Conservation (phyloP, 2,888 invertebrate genomes). For the Caenorhabditis sp. region DNA sequence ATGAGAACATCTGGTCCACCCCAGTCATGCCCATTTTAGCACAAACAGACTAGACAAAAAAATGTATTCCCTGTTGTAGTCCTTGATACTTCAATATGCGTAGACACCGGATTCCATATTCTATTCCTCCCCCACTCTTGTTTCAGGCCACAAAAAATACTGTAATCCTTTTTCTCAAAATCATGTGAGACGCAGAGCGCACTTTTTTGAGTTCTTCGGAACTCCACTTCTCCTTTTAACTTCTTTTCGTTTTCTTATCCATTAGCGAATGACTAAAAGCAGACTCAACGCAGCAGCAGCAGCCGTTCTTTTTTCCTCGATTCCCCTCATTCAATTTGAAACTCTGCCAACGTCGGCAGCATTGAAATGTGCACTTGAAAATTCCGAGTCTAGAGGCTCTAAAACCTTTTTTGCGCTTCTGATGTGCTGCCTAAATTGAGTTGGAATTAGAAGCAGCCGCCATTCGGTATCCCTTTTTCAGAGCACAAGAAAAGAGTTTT, state of each 20-base stretch:
- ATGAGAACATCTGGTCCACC: not conserved
- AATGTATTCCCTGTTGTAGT: not conserved
- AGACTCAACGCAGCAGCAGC: too few species aligned
- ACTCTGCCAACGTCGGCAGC: conserved; percentile 29
- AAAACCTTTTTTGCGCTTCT: conserved; percentile 36
- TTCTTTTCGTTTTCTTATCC: conserved; percentile 20
- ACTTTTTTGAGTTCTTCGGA: conserved; percentile 16
- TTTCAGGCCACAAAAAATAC: not conserved
- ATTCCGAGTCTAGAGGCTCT: conserved; percentile 6
- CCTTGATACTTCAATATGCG: not conserved
- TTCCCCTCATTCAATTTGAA: conserved; percentile 47
- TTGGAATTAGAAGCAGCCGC: conserved; percentile 52
- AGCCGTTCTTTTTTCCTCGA: conserved; percentile 37
- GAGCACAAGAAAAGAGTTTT: conserved; percentile 21
- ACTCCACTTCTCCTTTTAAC: conserved; percentile 26
- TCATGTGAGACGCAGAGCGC: not conserved
- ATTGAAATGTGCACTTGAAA: conserved; percentile 16
- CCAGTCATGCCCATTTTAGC: not conserved
- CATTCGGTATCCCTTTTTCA: conserved; percentile 37
- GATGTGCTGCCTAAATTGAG: conserved; percentile 53
- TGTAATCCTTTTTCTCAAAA: not conserved
- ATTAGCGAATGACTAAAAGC: conserved; percentile 35
- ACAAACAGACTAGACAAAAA: not conserved
- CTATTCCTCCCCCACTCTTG: not conserved
- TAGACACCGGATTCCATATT: not conserved